Evolutionary conservation across 2,888 invertebrate genomes (phyloP), one percentile per base, ranked within the genome.

Genomic region (Sarcophaga carnaria): DNA sequence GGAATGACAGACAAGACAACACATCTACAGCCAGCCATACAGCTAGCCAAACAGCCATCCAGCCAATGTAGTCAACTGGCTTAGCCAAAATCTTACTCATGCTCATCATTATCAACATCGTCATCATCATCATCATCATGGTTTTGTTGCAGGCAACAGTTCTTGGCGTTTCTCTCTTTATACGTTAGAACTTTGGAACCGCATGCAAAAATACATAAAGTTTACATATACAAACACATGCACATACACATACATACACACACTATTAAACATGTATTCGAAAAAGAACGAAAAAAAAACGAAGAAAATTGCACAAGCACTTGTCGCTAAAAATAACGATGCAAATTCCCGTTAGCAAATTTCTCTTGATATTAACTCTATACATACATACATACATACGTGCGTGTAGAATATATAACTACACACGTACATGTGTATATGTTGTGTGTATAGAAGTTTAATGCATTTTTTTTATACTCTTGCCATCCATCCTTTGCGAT

Each of bases 271-370:
- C 17, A 10, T 27, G 3, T n/a, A 47, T n/a, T 25, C 59, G 12
- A 62, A 45, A 70, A 14, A 62, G 2, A 60, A 60, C 0, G 37
- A 47, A 77, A 10, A 17, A 54, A 49, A 49, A 69, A 64, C 37
- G 17, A 27, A 71, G 27, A 69, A 66, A 62, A 71, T 59, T 72
- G 71, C 54, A 83, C 62, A 85, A 37, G 83, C 83, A 83, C 85
- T 80, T 83, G 83, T 83, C 80, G 88, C 88, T 87, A 87, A 88
- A 87, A 87, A 86, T 86, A 88, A 86, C 86, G 87, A 86, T 87
- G 85, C 84, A 87, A 87, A 86, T 87, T 88, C 85, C 88, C 87
- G 87, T 88, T 87, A 84, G 87, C 85, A 71, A 84, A 80, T 83
- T 88, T 85, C 27, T 60, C 59, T 84, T 71, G 67, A 59, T 77